Base-by-base conservation (phyloP, 2,113 vertebrate species). In the Conger conger region DNA sequence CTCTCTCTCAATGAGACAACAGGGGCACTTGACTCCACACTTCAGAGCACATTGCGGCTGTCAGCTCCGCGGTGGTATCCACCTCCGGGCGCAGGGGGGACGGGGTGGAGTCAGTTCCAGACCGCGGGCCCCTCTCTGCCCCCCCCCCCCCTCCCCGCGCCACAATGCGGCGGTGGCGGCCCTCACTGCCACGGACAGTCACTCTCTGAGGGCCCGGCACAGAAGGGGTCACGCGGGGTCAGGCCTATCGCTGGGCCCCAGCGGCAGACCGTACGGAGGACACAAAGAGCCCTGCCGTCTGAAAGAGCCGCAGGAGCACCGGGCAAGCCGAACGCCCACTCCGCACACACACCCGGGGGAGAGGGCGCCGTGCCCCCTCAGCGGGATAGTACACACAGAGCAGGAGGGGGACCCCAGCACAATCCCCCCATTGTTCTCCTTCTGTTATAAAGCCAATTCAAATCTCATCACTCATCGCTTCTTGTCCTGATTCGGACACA, bases 21-120 rank as follows among this genome's bases (percentile, higher is more conserved):
- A 93, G 96, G 94, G 91, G 95, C 93, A 97, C 96, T 92, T 94
- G 95, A 96, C 96, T 97, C 91, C 95, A 95, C 96, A 96, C 96
- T 97, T 97, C 95, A 98, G 96, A 97, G 96, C 97, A 96, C 97
- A 97, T 97, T 97, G 96, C 95, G 96, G 95, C 96, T 97, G 97
- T 97, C 97, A 97, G 96, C 95, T 63, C 23, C 4, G 94, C 76
- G 93, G 95, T 96, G 93, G 68, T 73, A 33, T 95, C 97, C 97
- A 97, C 94, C 95, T 94, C 94, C 91, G 35, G 38, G 68, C 38
- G 87, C 82, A 38, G 76, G 53, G 81, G 45, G 79, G 81, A 79
- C 79, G 82, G 73, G 88, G 87, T 84, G 89, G 87, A 91, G 89
- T 77, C 76, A 87, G 81, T 82, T 85, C 53, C 63, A 60, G 63